These are phyloP conservation scores for Corbicula japonica DNA, from an alignment of 2,888 invertebrate species.

Conservation along the genomic window DNA sequence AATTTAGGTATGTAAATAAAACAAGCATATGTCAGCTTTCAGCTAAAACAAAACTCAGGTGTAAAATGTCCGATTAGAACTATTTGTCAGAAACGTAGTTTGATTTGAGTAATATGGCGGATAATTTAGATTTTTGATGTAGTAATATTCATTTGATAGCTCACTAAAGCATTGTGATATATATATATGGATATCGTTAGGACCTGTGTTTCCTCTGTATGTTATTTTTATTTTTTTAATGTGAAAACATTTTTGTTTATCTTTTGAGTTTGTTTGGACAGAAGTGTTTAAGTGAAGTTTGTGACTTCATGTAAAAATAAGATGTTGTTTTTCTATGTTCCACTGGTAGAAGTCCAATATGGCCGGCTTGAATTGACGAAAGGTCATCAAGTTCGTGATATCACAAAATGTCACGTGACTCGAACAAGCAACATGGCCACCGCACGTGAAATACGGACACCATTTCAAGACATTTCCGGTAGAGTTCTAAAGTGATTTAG, in stretches of 20 bases:
- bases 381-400: constrained; percentile 35
- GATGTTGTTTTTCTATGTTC: constrained; percentile 40
- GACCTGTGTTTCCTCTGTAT: too few relatives aligned
- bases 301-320: constrained; percentile 2
- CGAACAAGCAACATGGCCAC: constrained; percentile 56
- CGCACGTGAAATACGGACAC: constrained; percentile 42
- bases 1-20: constrained; percentile 61
- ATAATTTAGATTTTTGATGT: too few relatives aligned
- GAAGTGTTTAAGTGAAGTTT: too few relatives aligned
- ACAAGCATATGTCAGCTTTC: constrained; percentile 52
- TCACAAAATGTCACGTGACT: constrained; percentile 51
- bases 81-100: constrained; percentile 10
- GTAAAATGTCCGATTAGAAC: constrained; percentile 23
- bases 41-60: constrained; percentile 53
- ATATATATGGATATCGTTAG: too few relatives aligned
- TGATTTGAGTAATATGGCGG: constrained; percentile 11
- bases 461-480: constrained; percentile 50
- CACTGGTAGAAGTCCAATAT: constrained; percentile 40
- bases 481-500: constrained; percentile 60
- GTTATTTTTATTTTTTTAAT: too few relatives aligned
- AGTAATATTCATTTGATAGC: too few relatives aligned
- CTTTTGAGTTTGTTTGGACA: too few relatives aligned
- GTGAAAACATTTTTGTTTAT: too few relatives aligned
- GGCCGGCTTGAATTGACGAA: constrained; percentile 50
- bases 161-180: too few relatives aligned